Evolutionary conservation across 2,888 invertebrate genomes (phyloP), one percentile per base, ranked within the genome.

Genomic region (Monopis laevigella): DNA sequence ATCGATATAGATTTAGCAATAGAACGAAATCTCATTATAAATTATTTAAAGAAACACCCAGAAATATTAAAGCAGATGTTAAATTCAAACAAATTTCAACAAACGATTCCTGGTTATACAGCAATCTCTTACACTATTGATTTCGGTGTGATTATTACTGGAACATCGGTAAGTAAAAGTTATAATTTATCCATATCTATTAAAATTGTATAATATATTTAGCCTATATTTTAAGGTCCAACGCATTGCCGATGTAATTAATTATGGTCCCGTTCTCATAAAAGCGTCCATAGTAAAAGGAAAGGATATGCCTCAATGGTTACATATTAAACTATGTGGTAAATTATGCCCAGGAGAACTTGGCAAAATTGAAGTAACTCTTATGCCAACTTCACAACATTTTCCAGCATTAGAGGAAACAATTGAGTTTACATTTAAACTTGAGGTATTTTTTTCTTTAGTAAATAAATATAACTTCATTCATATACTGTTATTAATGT

Each of bases 1-100:
- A 73, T 82, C 59, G 87, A 87, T 47, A 84, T 87, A 41, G 84
- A 85, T 42, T 65, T 87, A 57, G 83, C 85, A 1, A 75, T 85
- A 46, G 87, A 88, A 59, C 73, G 85, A 49, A 57, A 70, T 47
- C 53, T 84, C 38, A 69, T 82, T 1, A 70, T 65, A 40, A 60
- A 77, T 27, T 69, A 82, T 48, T 63, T 86, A 10, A 59, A 62
- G 45, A 49, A 58, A 1, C 67, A 73, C 40, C 72, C 75, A 19
- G 66, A 73, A 21, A 48, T 80, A 38, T 49, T 78, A 45, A 45
- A 53, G 48, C 2, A 48, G 51, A 10, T 73, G 64, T 45, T 70
- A 11, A 46, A 58, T 2, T 49, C 55, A 2, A 71, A 72, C 50
- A 65, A 60, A 29, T 57, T 50, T 41, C 45, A 60, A 32, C 62